Evolutionary conservation across 2,888 invertebrate genomes (phyloP).

Genomic region (Drosophila neotestacea): DNA sequence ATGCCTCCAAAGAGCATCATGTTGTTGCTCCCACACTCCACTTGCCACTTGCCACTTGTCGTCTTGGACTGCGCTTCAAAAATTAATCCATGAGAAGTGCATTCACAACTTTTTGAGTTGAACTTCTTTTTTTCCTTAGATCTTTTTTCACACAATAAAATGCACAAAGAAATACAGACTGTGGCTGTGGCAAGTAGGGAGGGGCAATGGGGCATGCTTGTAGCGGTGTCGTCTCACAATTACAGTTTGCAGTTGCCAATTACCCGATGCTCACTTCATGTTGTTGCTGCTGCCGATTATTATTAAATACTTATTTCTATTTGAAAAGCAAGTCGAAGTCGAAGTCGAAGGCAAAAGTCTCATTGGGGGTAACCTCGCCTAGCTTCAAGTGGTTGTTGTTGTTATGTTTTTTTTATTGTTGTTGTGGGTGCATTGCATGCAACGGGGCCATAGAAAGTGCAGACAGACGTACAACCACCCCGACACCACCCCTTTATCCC

Average conservation of each 20-base stretch:
- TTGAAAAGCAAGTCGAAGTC: conserved; percentile 60
- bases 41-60: conserved; percentile 39
- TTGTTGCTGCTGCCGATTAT: conserved; percentile 44
- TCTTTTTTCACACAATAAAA: conserved; percentile 71
- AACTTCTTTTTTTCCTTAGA: conserved; percentile 58
- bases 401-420: conserved; percentile 32
- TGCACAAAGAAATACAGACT: conserved; percentile 53
- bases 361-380: conserved; percentile 47
- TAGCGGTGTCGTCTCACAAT: conserved; percentile 38
- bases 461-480: conserved; percentile 29
- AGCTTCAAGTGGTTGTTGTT: conserved; percentile 48
- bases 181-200: conserved; percentile 6
- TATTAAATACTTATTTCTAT: conserved; percentile 72
- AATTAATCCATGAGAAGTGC: conserved; percentile 71
- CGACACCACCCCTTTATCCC: background rate
- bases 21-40: conserved; percentile 53
- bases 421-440: conserved; percentile 62
- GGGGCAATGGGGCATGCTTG: background rate
- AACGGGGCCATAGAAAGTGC: conserved; percentile 75
- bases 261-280: conserved; percentile 40
- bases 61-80: conserved; percentile 7
- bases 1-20: conserved; percentile 26
- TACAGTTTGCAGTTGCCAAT: conserved; percentile 61
- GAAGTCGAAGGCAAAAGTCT: conserved; percentile 40
- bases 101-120: conserved; percentile 68